Conservation (phyloP, 2,113 vertebrate species). For the Neotragus pygmaeus region DNA sequence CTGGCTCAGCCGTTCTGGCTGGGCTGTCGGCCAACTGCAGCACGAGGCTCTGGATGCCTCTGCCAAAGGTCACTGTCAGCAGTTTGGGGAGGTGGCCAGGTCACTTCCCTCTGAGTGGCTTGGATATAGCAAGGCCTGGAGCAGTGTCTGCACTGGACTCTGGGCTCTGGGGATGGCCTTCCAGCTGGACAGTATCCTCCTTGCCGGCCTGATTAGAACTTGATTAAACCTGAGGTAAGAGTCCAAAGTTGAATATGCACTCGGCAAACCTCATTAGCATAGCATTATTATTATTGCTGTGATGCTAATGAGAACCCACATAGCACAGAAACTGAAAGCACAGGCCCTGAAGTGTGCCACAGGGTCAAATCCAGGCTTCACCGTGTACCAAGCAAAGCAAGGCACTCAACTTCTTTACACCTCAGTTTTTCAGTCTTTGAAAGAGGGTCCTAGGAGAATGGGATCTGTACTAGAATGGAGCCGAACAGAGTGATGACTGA, state of each 20-base stretch:
- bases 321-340: background rate
- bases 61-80: conserved; percentile 54
- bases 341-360: background rate
- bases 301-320: background rate
- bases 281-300: background rate
- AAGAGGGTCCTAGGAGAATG: background rate
- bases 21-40: conserved; percentile 48
- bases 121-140: background rate
- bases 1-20: conserved; percentile 21
- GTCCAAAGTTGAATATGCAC: background rate
- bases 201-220: background rate
- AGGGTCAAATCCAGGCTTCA: background rate
- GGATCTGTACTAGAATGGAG: background rate
- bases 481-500: background rate
- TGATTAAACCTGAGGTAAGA: background rate
- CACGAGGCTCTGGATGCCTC: conserved; percentile 31
- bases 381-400: background rate
- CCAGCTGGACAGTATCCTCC: background rate
- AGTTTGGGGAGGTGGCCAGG: conserved; percentile 50
- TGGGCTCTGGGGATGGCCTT: background rate
- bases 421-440: background rate
- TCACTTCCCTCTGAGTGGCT: conserved; percentile 24
- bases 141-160: background rate
- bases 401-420: background rate
- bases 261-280: background rate